phyloP scores from a whole-genome alignment of 1,140 invertebrate genomes.

The Diachasma alloeum region DNA sequence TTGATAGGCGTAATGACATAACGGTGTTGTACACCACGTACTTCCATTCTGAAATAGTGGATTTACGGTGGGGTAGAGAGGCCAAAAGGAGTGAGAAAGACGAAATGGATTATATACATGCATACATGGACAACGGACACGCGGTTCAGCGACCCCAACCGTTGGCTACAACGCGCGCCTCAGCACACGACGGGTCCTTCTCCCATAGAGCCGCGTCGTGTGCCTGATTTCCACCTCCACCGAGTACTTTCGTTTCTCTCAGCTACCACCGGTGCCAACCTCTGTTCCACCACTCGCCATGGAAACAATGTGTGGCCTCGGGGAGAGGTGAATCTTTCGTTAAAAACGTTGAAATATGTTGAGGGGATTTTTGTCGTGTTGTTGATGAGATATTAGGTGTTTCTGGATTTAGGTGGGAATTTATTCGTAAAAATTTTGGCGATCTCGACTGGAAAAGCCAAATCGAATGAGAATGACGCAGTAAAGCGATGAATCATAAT shows the following conservation, averaged over 20 bases:
- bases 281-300: not conserved
- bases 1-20: no score
- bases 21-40: not conserved
- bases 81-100: not conserved
- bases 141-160: conserved; percentile 56
- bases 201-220: not conserved
- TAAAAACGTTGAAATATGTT: no score
- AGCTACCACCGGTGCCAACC: not conserved
- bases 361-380: no score
- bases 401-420: no score
- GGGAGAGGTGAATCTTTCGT: no score
- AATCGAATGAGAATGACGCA: no score
- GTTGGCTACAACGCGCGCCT: conserved; percentile 22
- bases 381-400: no score
- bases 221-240: not conserved
- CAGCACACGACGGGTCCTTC: conserved; percentile 25
- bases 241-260: not conserved
- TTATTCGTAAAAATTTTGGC: no score
- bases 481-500: no score
- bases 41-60: not conserved
- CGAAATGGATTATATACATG: conserved; percentile 7
- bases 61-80: not conserved
- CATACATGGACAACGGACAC: conserved; percentile 36
- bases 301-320: no score
- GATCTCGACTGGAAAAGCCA: no score